phyloP scores from a whole-genome alignment of 1,140 invertebrate genomes.

The Phenacoccus solenopsis region DNA sequence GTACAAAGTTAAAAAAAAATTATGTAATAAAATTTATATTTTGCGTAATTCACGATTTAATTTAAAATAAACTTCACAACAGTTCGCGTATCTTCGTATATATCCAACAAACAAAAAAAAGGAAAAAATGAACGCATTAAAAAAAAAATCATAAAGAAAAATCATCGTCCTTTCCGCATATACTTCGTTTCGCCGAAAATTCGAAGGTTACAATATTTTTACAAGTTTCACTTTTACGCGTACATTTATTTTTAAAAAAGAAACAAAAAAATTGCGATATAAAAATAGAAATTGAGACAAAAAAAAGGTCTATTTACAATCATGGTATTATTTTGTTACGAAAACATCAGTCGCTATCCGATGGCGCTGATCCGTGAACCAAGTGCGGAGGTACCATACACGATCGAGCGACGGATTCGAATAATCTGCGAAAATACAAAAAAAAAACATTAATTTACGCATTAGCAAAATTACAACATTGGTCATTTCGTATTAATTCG shows the following conservation, averaged over 20 bases:
- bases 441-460: background rate
- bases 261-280: too few species aligned
- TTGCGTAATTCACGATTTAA: background rate
- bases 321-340: too few species aligned
- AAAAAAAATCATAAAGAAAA: background rate
- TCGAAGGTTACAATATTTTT: too few species aligned
- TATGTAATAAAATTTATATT: background rate
- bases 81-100: background rate
- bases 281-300: too few species aligned
- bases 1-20: background rate
- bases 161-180: too few species aligned
- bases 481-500: background rate
- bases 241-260: too few species aligned
- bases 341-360: constrained; percentile 5
- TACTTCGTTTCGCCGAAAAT: too few species aligned
- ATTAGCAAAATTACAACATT: background rate
- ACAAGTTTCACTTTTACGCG: too few species aligned
- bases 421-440: constrained; percentile 44
- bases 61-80: background rate
- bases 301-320: too few species aligned
- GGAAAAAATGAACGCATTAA: background rate
- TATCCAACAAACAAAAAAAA: background rate
- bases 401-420: constrained; percentile 85
- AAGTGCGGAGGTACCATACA: constrained; percentile 56
- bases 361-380: background rate